Conservation (phyloP, 2,888 invertebrate genomes). For the Brachyptera putata region DNA sequence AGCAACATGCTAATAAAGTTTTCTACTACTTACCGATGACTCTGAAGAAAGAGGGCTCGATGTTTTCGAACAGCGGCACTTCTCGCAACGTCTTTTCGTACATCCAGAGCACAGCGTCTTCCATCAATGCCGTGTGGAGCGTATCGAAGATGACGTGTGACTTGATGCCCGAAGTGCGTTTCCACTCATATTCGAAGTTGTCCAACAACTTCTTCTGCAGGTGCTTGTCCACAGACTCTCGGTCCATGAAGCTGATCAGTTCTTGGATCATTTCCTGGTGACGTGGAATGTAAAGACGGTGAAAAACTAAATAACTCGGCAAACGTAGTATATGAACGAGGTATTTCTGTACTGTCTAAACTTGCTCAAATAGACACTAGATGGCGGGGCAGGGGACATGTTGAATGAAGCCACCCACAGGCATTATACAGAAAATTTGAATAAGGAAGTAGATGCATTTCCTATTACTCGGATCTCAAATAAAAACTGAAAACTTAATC, state of each 20-base stretch:
- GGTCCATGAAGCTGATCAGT: constrained; percentile 45
- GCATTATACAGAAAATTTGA: no score
- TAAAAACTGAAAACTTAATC: no score
- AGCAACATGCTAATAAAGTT: no score
- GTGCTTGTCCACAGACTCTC: constrained; percentile 43
- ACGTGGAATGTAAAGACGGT: no score
- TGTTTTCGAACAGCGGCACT: constrained; percentile 52
- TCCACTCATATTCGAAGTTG: constrained; percentile 53
- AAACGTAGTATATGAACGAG: no score
- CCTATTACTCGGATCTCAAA: no score
- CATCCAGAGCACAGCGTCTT: constrained; percentile 52
- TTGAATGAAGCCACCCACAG: no score
- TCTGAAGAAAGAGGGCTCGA: constrained; percentile 53
- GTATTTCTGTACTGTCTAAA: no score
- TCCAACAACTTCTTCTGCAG: constrained; percentile 46
- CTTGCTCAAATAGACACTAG: no score
- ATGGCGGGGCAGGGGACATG: no score
- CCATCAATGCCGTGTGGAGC: constrained; percentile 52
- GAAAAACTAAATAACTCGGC: no score
- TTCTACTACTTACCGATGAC: constrained; percentile 51
- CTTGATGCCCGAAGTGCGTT: constrained; percentile 51
- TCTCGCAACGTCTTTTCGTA: constrained; percentile 51
- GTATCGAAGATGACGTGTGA: constrained; percentile 46
- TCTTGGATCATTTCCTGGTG: constrained; percentile 50
- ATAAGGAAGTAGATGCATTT: no score